Evolutionary conservation across 2,888 invertebrate genomes (phyloP).

Genomic region (Monoplex corrugatus): DNA sequence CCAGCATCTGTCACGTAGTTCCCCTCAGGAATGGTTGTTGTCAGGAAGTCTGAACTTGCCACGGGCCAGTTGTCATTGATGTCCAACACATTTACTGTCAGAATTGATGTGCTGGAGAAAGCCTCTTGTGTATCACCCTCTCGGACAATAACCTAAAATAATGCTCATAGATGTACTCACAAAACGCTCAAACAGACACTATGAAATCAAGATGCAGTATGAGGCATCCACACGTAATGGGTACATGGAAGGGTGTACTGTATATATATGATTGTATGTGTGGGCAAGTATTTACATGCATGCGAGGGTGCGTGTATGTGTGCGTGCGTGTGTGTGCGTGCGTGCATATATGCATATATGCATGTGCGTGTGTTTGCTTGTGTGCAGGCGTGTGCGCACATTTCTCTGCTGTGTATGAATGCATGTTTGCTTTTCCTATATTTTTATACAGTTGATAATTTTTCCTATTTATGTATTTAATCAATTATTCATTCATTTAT

Average conservation of each 20-base stretch:
- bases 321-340: not conserved
- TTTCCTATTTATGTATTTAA: too few relatives aligned
- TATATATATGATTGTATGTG: too few relatives aligned
- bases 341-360: not conserved
- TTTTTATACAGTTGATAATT: too few relatives aligned
- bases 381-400: not conserved
- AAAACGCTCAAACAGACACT: too few relatives aligned
- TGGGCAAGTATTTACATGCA: too few relatives aligned
- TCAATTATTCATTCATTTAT: too few relatives aligned
- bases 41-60: slow-evolving; percentile 63
- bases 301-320: not conserved
- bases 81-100: slow-evolving; percentile 72
- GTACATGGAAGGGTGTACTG: too few relatives aligned
- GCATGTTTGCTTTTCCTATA: too few relatives aligned
- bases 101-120: slow-evolving; percentile 61
- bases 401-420: too few relatives aligned
- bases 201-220: too few relatives aligned
- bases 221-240: too few relatives aligned
- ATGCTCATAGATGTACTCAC: not conserved
- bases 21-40: slow-evolving; percentile 54
- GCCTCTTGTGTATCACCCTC: slow-evolving; percentile 60
- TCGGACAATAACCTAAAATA: slow-evolving; percentile 48
- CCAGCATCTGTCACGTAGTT: slow-evolving; percentile 58
- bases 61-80: slow-evolving; percentile 74
- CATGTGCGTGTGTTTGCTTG: not conserved